Evolutionary conservation across 2,888 invertebrate species (phyloP), one percentile per base, ranked within the genome.

Genomic region (Epinotia nisella): DNA sequence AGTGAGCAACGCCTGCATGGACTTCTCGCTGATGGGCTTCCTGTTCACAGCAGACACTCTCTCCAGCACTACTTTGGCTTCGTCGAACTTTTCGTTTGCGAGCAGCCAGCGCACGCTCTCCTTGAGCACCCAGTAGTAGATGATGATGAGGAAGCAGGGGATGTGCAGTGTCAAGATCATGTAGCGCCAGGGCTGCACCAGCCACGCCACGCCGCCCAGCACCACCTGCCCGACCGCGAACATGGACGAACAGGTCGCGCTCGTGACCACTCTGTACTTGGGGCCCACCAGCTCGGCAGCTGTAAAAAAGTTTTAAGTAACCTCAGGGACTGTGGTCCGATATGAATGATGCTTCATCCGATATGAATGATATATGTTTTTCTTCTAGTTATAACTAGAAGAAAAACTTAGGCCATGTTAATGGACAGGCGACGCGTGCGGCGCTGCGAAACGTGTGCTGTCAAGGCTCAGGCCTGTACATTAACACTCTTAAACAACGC

Each of bases 81-180:
- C 94, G 0, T 94, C 92, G 72, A 93, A 94, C 78, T 94, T 94
- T 39, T 95, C 94, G 77, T 96, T 96, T 1, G 96, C 95, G 10
- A 97, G 86, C 21, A 97, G 92, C 97, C 97, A 97, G 76, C 97
- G 94, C 15, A 96, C 94, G 53, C 96, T 96, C 88, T 97, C 96
- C 0, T 86, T 79, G 10, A 92, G 76, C 13, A 96, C 78, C 95
- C 96, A 96, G 78, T 95, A 95, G 83, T 96, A 96, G 4, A 92
- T 82, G 59, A 97, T 82, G 68, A 96, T 92, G 0, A 96, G 83
- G 70, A 96, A 88, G 41, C 95, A 95, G 0, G 97, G 97, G 0
- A 94, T 91, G 81, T 97, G 96, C 24, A 96, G 87, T 0, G 95
- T 90, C 77, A 96, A 91, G 66, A 96, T 94, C 76, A 96, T 88